Percentiles rank a stretch among this genome's conserved stretches.
Evolutionary conservation across 2,888 invertebrate genomes (phyloP).

Genomic region (Idaea dimidiata): DNA sequence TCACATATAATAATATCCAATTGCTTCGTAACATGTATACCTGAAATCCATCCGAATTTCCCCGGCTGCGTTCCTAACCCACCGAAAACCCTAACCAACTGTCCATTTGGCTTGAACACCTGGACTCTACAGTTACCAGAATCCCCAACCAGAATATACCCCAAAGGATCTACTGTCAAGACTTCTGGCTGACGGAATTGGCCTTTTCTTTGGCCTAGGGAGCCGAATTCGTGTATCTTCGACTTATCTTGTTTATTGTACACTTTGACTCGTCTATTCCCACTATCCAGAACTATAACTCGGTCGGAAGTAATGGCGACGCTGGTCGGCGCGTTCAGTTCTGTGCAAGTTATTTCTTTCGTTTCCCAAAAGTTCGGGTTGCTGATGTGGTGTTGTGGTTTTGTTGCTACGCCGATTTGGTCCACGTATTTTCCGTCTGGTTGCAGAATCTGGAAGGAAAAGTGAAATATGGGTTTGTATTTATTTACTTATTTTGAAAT

Average conservation of each 20-base stretch:
- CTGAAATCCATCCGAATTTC: constrained; percentile 86
- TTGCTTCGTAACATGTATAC: constrained; percentile 81
- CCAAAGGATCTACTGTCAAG: constrained; percentile 85
- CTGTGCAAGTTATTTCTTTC: constrained; percentile 62
- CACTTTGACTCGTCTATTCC: constrained; percentile 85
- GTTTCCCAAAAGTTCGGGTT: constrained; percentile 51
- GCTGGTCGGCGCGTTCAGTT: constrained; percentile 86
- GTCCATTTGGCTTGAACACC: constrained; percentile 86
- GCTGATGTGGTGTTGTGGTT: constrained; percentile 35
- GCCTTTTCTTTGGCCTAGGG: constrained; percentile 83
- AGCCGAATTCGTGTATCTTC: constrained; percentile 83
- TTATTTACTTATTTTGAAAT: too few relatives aligned
- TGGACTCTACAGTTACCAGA: constrained; percentile 89
- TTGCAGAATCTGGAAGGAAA: constrained; percentile 65
- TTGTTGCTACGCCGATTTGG: constrained; percentile 79
- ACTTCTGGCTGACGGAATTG: constrained; percentile 89
- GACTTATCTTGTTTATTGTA: constrained; percentile 77
- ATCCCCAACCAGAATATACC: constrained; percentile 89
- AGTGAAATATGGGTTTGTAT: background rate
- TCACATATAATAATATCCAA: constrained; percentile 83
- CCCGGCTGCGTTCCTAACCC: constrained; percentile 67
- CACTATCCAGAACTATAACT: constrained; percentile 84
- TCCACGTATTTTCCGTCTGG: constrained; percentile 82
- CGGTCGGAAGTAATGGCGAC: constrained; percentile 82
- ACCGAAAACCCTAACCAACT: constrained; percentile 84